phyloP scores from a whole-genome alignment of 2,888 invertebrate genomes.

The Cephus spinipes region DNA sequence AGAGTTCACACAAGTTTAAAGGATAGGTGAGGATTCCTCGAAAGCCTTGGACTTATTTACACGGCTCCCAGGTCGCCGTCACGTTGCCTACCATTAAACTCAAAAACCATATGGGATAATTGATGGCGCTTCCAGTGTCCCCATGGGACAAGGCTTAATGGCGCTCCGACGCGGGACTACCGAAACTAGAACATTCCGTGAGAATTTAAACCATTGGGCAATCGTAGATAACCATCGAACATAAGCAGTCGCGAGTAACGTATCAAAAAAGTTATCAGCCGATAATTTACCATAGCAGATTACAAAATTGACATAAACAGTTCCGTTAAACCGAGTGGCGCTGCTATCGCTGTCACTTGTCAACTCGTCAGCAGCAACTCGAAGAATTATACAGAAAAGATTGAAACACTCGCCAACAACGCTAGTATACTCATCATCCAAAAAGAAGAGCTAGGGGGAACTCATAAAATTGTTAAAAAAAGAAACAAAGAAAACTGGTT shows the following conservation, averaged over 20 bases:
- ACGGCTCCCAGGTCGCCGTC: slow-evolving; percentile 10
- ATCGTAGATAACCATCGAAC: neutral
- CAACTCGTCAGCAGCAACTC: neutral
- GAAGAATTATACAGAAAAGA: neutral
- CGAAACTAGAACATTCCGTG: neutral
- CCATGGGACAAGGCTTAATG: neutral
- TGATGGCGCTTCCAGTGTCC: neutral
- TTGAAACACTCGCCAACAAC: neutral
- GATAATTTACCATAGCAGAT: neutral
- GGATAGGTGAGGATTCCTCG: slow-evolving; percentile 23
- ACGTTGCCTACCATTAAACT: neutral
- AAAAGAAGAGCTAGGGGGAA: neutral
- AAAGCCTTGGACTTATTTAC: slow-evolving; percentile 29
- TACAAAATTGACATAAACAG: neutral
- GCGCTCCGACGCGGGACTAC: neutral
- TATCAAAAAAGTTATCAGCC: neutral
- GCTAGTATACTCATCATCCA: neutral
- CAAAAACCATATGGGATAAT: neutral
- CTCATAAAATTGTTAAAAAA: neutral
- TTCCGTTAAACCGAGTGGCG: neutral
- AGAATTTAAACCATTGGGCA: neutral
- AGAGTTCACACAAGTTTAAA: neutral
- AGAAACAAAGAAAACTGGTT: neutral
- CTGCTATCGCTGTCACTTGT: neutral
- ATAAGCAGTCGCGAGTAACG: too few species aligned